Evolutionary conservation across 2,888 invertebrate species (phyloP), one percentile per base, ranked within the genome.

Genomic region (Argyra leucocephala): DNA sequence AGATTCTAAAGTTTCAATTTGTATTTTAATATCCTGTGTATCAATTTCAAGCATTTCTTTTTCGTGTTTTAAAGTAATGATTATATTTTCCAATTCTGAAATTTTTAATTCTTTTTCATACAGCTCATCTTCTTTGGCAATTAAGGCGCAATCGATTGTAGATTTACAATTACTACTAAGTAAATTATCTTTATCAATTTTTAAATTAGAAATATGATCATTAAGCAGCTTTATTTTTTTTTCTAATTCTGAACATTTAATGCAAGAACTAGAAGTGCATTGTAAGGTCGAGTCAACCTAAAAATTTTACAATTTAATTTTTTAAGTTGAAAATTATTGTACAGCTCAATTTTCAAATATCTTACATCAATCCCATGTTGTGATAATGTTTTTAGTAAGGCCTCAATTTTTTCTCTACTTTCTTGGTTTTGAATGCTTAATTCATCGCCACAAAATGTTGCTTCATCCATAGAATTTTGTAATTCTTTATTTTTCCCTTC

Each of bases 381-480:
- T 1, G 69, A 71, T 22, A 78, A 70, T 69, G 74, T 75, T 65
- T 74, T 71, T 66, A 79, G 79, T 67, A 79, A 70, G 67, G 74
- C 75, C 37, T 74, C 70, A 23, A 79, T 78, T 70, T 75, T 78
- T 67, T 79, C 78, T 69, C 74, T 77, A 68, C 77, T 78, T 10
- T 76, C 77, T 69, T 78, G 76, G 3, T 76, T 75, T 69, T 79
- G 78, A 7, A 75, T 77, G 85, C 93, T 90, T 71, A 92, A 84
- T 77, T 96, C 96, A 74, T 90, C 89, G 77, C 91, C 93, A 72
- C 87, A 87, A 73, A 96, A 90, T 61, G 90, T 88, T 71, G 93
- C 93, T 77, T 97, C 96, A 81, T 96, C 96, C 69, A 92, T 88
- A 66, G 90, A 84, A 76, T 96, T 96, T 80, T 93, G 88, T 68